Evolutionary conservation across 2,888 invertebrate species (phyloP).

Genomic region (Stramonita haemastoma): DNA sequence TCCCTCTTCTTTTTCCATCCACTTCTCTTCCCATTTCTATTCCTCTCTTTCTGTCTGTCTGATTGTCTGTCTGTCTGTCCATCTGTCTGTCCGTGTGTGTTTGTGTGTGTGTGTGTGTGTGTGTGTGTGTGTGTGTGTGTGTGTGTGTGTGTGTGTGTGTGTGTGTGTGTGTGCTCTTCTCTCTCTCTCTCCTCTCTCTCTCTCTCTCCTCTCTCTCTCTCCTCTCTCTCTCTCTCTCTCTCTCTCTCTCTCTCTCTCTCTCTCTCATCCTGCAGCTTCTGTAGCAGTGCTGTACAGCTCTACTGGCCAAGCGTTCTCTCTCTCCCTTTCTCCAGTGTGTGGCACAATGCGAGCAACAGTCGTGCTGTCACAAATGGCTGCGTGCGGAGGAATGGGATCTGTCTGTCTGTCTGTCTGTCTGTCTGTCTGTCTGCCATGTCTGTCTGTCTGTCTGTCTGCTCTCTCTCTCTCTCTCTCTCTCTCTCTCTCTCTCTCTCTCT

Average conservation of each 20-base stretch:
- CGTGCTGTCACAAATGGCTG: neutral
- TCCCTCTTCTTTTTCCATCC: too few species aligned
- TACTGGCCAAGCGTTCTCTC: neutral
- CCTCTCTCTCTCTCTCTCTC: neutral
- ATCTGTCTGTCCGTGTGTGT: neutral
- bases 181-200: neutral
- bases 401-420: too few species aligned
- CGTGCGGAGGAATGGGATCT: too few species aligned
- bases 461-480: too few species aligned
- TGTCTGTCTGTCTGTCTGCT: too few species aligned
- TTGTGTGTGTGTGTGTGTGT: neutral
- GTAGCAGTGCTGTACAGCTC: neutral
- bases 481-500: too few species aligned
- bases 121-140: neutral
- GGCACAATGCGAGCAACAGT: neutral
- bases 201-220: neutral
- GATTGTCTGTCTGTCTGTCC: neutral
- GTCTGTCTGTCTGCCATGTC: too few species aligned
- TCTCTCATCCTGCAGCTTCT: neutral
- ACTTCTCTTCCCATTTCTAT: too few species aligned
- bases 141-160: neutral
- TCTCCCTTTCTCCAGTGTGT: constrained; percentile 19
- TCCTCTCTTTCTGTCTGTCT: too few species aligned
- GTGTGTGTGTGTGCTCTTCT: neutral
- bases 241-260: neutral